Evolutionary conservation across 2,888 invertebrate genomes (phyloP), one percentile per base, ranked within the genome.

Genomic region (Anthophora plumipes): DNA sequence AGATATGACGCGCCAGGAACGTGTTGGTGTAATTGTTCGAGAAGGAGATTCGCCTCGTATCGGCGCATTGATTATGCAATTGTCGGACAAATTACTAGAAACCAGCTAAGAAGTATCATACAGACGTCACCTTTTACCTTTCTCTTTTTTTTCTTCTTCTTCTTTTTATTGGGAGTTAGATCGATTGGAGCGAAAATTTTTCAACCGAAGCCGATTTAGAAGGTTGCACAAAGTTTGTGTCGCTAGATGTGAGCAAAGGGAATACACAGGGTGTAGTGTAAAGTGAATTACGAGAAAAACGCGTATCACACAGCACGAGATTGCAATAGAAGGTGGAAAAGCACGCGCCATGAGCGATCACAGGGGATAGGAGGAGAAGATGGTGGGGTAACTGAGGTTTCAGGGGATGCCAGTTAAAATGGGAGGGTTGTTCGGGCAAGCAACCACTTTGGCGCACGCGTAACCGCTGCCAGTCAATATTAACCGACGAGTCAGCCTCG

Each of bases 381-480:
- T 67, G 85, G 77, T 63, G 71, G 75, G 81, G 73, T 73, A 80
- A 60, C 50, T 66, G 84, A 77, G 83, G 63, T 84, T 83, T 72
- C 75, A 69, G 77, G 78, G 71, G 76, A 74, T 74, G 84, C 82
- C 78, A 85, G 87, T 85, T 85, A 85, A 85, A 85, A 87, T 88
- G 87, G 87, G 87, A 85, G 87, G 84, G 86, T 84, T 87, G 87
- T 87, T 85, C 86, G 80, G 85, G 81, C 79, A 68, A 77, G 84
- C 87, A 80, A 84, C 85, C 88, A 85, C 87, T 88, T 91, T 91
- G 90, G 92, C 92, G 92, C 92, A 92, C 90, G 92, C 92, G 92
- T 92, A 92, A 91, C 90, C 90, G 87, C 89, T 86, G 89, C 91
- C 89, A 91, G 92, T 92, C 92, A 89, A 92, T 92, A 92, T 91